A percentile compares a stretch with the other conserved stretches of the same genome.
These are phyloP conservation scores for Mantis religiosa DNA, from an alignment of 2,888 invertebrate genomes.

Conservation along the genomic window DNA sequence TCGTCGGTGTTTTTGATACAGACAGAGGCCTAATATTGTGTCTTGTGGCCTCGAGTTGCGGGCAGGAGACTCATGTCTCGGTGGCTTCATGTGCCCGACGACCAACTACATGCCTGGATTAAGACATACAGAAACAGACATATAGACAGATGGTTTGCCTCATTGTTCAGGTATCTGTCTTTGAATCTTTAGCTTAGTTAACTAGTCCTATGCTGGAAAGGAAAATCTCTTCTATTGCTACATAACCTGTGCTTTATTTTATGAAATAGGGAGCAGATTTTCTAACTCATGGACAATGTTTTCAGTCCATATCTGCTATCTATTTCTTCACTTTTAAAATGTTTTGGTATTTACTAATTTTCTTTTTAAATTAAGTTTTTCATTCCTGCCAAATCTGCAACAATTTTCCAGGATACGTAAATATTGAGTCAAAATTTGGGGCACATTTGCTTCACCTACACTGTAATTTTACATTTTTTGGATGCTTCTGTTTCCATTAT, in stretches of 20 bases:
- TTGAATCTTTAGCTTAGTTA: not conserved
- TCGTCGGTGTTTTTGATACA: constrained; percentile 23
- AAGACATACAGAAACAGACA: constrained; percentile 12
- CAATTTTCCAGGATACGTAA: not conserved
- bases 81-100: constrained; percentile 13
- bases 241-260: not conserved
- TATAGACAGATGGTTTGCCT: constrained; percentile 9
- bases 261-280: not conserved
- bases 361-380: not conserved
- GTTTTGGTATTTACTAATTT: not conserved
- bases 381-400: not conserved
- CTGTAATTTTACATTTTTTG: too few relatives aligned
- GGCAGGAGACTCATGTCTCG: constrained; percentile 11
- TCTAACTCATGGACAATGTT: not conserved
- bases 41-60: constrained; percentile 12
- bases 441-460: too few relatives aligned
- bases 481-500: too few relatives aligned
- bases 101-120: constrained; percentile 11
- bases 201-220: not conserved
- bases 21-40: constrained; percentile 16
- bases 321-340: not conserved
- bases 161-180: constrained; percentile 1
- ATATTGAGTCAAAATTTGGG: too few relatives aligned
- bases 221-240: not conserved
- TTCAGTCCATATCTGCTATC: not conserved